phyloP scores from a whole-genome alignment of 2,888 invertebrate species.

The Celastrina argiolus region DNA sequence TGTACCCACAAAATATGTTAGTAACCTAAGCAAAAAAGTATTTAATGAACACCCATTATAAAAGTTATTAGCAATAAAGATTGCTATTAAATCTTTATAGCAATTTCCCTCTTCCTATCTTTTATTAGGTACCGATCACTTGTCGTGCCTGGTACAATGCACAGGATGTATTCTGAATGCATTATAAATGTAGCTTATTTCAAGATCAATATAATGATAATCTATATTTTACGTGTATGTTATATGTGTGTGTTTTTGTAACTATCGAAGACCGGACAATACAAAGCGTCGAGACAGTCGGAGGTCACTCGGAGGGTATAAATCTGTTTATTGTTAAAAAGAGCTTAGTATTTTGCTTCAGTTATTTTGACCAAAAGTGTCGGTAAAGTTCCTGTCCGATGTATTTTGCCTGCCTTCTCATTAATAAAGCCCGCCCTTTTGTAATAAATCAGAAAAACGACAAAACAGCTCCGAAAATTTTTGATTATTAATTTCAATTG shows the following conservation, averaged over 20 bases:
- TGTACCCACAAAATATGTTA: background rate
- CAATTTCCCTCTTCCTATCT: background rate
- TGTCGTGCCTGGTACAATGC: background rate
- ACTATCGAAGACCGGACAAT: no score
- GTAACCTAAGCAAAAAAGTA: background rate
- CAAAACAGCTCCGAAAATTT: background rate
- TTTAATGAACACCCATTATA: background rate
- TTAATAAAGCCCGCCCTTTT: background rate
- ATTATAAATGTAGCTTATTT: no score
- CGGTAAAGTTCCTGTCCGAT: background rate
- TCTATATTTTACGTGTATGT: no score
- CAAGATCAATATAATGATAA: no score
- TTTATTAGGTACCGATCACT: background rate
- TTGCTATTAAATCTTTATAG: background rate
- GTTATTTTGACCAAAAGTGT: background rate
- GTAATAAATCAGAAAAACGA: constrained; percentile 5
- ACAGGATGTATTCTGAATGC: background rate
- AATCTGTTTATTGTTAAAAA: background rate
- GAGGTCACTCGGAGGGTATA: no score
- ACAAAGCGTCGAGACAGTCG: no score
- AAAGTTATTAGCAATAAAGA: background rate
- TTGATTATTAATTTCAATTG: constrained; percentile 1
- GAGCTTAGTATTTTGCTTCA: background rate
- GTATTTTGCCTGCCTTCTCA: background rate
- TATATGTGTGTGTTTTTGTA: no score